Evolutionary conservation across 2,113 vertebrate genomes (phyloP).

Genomic region (Brachyistius frenatus): DNA sequence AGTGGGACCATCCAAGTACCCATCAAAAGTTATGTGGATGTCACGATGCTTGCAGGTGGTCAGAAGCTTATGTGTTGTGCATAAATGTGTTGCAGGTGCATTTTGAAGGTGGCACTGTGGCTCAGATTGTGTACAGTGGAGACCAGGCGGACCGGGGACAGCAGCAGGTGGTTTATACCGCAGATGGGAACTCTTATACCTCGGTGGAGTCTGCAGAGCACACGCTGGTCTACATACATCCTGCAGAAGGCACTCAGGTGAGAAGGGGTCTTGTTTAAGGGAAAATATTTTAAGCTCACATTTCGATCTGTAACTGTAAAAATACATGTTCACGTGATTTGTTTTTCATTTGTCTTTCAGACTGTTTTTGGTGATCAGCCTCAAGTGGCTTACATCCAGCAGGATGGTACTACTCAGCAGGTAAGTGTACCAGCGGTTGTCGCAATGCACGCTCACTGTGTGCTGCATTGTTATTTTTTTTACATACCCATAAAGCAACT

Average conservation of each 20-base stretch:
- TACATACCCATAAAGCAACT: background rate
- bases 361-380: conserved; percentile 96
- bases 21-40: background rate
- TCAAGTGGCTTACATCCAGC: conserved; percentile 97
- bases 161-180: conserved; percentile 94
- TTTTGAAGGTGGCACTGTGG: conserved; percentile 92
- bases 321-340: background rate
- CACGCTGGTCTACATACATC: conserved; percentile 97
- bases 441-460: background rate
- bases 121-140: conserved; percentile 96
- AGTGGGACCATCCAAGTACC: too few species aligned
- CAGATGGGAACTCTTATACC: conserved; percentile 94
- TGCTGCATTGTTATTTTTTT: background rate
- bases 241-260: conserved; percentile 94
- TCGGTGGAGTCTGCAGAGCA: conserved; percentile 97
- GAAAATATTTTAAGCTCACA: background rate
- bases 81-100: conserved; percentile 87
- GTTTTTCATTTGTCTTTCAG: conserved; percentile 71
- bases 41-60: background rate
- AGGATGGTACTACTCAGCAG: conserved; percentile 96
- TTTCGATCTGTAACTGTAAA: background rate
- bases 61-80: conserved; percentile 6
- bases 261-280: background rate
- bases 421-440: conserved; percentile 68
- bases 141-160: conserved; percentile 90